phyloP scores from a whole-genome alignment of 2,888 invertebrate species.

The Troilus luridus region DNA sequence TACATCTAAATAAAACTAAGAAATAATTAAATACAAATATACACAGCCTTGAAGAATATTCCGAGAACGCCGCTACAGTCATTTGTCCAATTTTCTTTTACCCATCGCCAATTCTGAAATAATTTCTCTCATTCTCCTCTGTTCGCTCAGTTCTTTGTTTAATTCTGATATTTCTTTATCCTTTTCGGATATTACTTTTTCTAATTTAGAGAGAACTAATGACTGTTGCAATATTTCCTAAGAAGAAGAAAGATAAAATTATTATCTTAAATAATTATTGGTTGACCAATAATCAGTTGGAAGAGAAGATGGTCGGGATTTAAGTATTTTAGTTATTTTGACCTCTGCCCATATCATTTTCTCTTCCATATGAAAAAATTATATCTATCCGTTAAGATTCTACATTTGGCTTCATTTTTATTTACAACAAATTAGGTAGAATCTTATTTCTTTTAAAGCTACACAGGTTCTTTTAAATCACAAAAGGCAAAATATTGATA shows the following conservation, averaged over 20 bases:
- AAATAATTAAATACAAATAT: constrained; percentile 12
- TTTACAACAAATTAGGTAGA: too few species aligned
- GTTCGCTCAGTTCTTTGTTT: constrained; percentile 62
- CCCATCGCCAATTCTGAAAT: constrained; percentile 60
- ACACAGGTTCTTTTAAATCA: too few species aligned
- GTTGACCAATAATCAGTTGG: too few species aligned
- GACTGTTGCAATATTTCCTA: constrained; percentile 59
- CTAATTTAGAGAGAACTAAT: constrained; percentile 58
- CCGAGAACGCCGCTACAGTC: not conserved
- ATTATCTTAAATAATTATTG: too few species aligned
- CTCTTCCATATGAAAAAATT: too few species aligned
- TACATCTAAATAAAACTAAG: not conserved
- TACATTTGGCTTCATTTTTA: too few species aligned
- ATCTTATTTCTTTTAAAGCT: too few species aligned
- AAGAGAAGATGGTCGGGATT: too few species aligned
- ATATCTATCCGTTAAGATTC: too few species aligned
- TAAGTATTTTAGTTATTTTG: too few species aligned
- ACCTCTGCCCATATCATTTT: too few species aligned
- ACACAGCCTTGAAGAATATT: constrained; percentile 43
- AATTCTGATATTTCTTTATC: constrained; percentile 61
- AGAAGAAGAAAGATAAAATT: not conserved
- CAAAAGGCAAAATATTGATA: too few species aligned
- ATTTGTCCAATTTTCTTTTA: constrained; percentile 58
- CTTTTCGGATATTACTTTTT: constrained; percentile 60
- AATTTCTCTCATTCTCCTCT: constrained; percentile 61